phyloP scores from a whole-genome alignment of 2,888 invertebrate genomes.

The Synanthedon andrenaeformis region DNA sequence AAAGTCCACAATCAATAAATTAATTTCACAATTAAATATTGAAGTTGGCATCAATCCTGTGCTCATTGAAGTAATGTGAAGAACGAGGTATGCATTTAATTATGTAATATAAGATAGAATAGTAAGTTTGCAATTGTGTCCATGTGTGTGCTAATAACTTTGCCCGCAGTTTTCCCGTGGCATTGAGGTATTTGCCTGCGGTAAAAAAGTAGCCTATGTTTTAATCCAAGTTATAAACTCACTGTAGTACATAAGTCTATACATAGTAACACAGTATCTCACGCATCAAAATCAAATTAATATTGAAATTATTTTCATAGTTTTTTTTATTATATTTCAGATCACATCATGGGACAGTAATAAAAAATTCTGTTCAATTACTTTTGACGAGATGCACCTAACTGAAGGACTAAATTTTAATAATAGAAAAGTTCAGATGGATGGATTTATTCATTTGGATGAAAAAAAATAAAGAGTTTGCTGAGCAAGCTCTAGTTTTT shows the following conservation, averaged over 20 bases:
- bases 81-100: not conserved
- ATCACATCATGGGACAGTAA: not conserved
- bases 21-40: not conserved
- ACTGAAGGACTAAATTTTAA: not conserved
- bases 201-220: no score
- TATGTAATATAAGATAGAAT: not conserved
- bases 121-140: no score
- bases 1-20: not conserved
- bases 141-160: no score
- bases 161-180: no score
- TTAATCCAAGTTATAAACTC: no score
- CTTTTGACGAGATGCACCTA: constrained; percentile 1
- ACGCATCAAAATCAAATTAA: no score
- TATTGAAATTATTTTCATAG: no score
- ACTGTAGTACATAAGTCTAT: no score
- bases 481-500: constrained; percentile 7
- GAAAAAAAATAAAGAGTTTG: constrained; percentile 3
- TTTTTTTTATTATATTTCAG: not conserved
- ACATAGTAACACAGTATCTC: no score
- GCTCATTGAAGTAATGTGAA: not conserved
- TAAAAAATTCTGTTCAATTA: not conserved
- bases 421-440: not conserved
- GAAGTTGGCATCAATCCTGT: constrained; percentile 1
- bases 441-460: constrained; percentile 4
- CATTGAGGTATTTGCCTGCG: no score